These are phyloP conservation scores for Limnephilus rhombicus DNA, from an alignment of 2,888 invertebrate genomes.

Conservation along the genomic window DNA sequence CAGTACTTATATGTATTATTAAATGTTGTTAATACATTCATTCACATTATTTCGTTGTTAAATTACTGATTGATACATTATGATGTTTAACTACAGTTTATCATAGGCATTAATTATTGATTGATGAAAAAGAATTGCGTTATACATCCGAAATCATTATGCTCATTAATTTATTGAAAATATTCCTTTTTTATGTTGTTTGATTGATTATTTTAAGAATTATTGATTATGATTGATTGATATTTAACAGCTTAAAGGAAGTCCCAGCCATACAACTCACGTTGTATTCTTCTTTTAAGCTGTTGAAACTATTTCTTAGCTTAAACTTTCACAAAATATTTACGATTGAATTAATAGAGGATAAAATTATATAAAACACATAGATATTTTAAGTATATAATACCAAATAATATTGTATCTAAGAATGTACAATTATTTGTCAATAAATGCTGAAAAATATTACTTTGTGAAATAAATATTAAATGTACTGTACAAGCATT, in stretches of 20 bases:
- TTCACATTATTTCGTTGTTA: neutral
- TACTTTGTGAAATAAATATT: slow-evolving; percentile 66
- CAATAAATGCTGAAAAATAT: slow-evolving; percentile 61
- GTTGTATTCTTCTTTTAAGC: slow-evolving; percentile 58
- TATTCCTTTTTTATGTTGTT: too few species aligned
- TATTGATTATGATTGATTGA: neutral
- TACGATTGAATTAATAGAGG: slow-evolving; percentile 13
- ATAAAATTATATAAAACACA: slow-evolving; percentile 35
- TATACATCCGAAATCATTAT: too few species aligned
- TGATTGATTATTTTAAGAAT: too few species aligned
- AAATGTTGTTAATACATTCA: neutral
- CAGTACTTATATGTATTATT: neutral
- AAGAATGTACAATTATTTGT: slow-evolving; percentile 63
- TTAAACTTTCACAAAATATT: neutral
- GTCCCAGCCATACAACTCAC: slow-evolving; percentile 61
- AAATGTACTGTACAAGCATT: slow-evolving; percentile 67
- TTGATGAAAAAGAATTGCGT: too few species aligned
- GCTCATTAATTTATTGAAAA: too few species aligned
- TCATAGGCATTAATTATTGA: too few species aligned
- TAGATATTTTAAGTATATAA: slow-evolving; percentile 5
- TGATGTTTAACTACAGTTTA: too few species aligned
- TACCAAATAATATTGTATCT: slow-evolving; percentile 41
- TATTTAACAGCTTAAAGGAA: slow-evolving; percentile 49
- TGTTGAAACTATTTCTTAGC: slow-evolving; percentile 43
- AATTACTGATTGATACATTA: neutral